These are phyloP conservation scores for Metopolophium dirhodum DNA, from an alignment of 1,140 invertebrate genomes.

Conservation along the genomic window DNA sequence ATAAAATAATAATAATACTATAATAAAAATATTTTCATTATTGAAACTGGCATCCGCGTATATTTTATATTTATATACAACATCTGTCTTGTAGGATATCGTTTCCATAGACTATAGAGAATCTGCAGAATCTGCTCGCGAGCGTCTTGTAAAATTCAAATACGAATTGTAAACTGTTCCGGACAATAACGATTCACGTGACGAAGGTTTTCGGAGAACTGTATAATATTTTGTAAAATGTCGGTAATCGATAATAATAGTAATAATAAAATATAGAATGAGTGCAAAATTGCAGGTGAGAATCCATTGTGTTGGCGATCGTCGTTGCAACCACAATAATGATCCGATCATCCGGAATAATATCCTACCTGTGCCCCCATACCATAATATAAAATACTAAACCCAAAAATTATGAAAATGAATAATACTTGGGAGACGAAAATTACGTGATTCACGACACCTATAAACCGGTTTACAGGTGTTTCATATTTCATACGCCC, in stretches of 20 bases:
- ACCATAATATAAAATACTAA: neutral
- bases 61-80: neutral
- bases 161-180: neutral
- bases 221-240: neutral
- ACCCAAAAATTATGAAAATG: neutral
- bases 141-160: neutral
- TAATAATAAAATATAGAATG: neutral
- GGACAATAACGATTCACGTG: neutral
- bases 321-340: neutral
- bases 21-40: neutral
- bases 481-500: neutral
- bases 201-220: neutral
- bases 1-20: neutral
- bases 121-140: neutral
- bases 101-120: neutral
- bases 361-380: neutral
- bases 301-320: neutral
- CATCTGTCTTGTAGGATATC: neutral
- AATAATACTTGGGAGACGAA: neutral
- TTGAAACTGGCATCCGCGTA: neutral
- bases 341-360: neutral
- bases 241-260: neutral
- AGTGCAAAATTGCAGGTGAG: neutral
- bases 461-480: neutral
- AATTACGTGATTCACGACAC: neutral